Evolutionary conservation across 1,140 invertebrate species (phyloP), one percentile per base, ranked within the genome.

Genomic region (Sycobia sp.): DNA sequence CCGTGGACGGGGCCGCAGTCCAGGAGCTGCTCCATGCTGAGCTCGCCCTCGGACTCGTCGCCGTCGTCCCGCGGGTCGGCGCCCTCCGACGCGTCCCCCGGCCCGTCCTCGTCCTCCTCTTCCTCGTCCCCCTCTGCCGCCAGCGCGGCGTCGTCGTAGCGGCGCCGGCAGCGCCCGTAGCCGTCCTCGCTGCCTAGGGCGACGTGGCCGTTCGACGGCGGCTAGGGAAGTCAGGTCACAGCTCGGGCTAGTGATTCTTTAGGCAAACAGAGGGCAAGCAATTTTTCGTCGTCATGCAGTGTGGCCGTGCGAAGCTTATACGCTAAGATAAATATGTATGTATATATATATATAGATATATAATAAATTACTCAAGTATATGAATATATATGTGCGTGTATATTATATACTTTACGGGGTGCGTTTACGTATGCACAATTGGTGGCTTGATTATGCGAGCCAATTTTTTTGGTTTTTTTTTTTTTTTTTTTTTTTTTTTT

Each of bases 231-330:
- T 77, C 77, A 79, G 73, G 74, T 72, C 69, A 77, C 76, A 78
- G 72, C 75, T 78, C 73, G 73, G 73, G 71, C 77, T 80, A 79
- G 71, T 79, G 73, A 79, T 77, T 81, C 77, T 80, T 81, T 69
- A n/a, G n/a, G 76, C 72, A 80, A 81, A 81, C 72, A 79, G 65
- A 79, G 77, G 76, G 74, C 76, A 79, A 81, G 79, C 79, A 61
- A 16, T 16, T 13, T 57, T 72, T 67, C n/a, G n/a, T n/a, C n/a
- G 70, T 78, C 79, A 79, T 81, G 79, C 79, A 79, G 69, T 75
- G 65, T n/a, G n/a, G n/a, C 74, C 78, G 79, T 79, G 78, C 78
- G 65, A 80, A 78, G 78, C 78, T 81, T 81, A 76, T 53, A 44
- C 59, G 55, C 68, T 74, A 75, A 32, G 23, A 34, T 60, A 59